Percentiles rank a stretch among this genome's conserved stretches.
Evolutionary conservation across 2,797 vertebrate species (phyloP).

Genomic region (Austrolebias charrua): DNA sequence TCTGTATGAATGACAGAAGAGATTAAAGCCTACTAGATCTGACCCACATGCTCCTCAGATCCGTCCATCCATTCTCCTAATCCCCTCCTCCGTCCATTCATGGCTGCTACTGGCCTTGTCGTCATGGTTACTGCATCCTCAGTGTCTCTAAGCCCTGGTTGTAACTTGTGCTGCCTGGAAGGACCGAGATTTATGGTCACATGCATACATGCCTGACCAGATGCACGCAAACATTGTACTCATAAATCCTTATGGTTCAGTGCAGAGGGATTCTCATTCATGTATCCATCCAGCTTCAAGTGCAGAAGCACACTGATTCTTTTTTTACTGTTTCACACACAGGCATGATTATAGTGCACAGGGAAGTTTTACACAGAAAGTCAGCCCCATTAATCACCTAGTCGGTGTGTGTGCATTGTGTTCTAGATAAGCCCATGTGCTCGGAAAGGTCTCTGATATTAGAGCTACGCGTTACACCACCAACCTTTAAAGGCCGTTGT

Average conservation of each 20-base stretch:
- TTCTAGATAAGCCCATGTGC: conserved; percentile 23
- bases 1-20: conserved; percentile 12
- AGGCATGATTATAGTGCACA: conserved; percentile 9
- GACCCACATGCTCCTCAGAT: conserved; percentile 38
- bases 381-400: conserved; percentile 39
- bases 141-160: conserved; percentile 48
- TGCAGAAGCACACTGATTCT: not conserved
- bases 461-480: conserved; percentile 17
- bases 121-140: conserved; percentile 71
- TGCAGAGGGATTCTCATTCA: conserved; percentile 45
- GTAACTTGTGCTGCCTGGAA: conserved; percentile 40
- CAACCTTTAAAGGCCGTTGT: conserved; percentile 49
- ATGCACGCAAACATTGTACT: not conserved
- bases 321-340: not conserved
- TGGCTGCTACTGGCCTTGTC: conserved; percentile 56
- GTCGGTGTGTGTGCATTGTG: conserved; percentile 20
- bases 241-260: conserved; percentile 11
- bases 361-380: conserved; percentile 22
- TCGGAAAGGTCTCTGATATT: conserved; percentile 42
- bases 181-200: conserved; percentile 30
- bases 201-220: not conserved
- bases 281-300: conserved; percentile 18
- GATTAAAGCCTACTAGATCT: conserved; percentile 16
- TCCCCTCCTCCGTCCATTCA: conserved; percentile 62
- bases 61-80: conserved; percentile 41